Evolutionary conservation across 2,113 vertebrate genomes (phyloP), one percentile per base, ranked within the genome.

Genomic region (Zingel zingel): DNA sequence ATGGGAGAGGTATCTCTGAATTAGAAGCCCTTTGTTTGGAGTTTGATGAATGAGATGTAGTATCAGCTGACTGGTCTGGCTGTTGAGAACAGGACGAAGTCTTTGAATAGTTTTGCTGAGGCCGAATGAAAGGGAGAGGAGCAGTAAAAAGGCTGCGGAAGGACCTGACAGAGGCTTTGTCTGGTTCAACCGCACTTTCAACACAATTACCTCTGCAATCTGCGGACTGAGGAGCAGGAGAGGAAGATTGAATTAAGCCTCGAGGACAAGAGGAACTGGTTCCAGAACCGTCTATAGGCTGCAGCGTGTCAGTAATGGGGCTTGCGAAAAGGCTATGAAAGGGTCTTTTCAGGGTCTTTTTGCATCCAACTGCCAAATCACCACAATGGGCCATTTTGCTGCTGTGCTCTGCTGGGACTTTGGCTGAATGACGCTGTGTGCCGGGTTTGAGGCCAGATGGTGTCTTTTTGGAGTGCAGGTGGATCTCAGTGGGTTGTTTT

Each of bases 311-410:
- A 86, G 88, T 39, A 92, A 96, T 84, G 86, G 95, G 90, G 92
- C 27, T 94, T 92, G 79, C 94, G 89, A 90, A 96, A 93, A 74
- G 93, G 85, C 0, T 90, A 63, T 6, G 84, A 87, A 91, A 89
- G 3, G 53, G n/a, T 50, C 2, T 86, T 43, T 74, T 68, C 13
- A 16, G 43, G 8, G 65, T 65, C n/a, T 83, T 39, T 54, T 67
- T 58, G 33, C 6, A 4, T 65, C 11, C 36, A 0, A 1, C 45
- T 47, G 33, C 53, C 9, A 51, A 54, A 51, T 45, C 54, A 0
- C 16, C 25, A 7, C 13, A 4, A 36, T 30, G 19, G 48, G 30
- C 0, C 1, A n/a, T 13, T 51, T 61, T 47, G 2, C 47, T 39
- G 45, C 33, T 57, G 23, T 56, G 1, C 5, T 71, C 33, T 2